Evolutionary conservation across 2,113 vertebrate genomes (phyloP), one percentile per base, ranked within the genome.

Genomic region (Neodon shergylaensis): DNA sequence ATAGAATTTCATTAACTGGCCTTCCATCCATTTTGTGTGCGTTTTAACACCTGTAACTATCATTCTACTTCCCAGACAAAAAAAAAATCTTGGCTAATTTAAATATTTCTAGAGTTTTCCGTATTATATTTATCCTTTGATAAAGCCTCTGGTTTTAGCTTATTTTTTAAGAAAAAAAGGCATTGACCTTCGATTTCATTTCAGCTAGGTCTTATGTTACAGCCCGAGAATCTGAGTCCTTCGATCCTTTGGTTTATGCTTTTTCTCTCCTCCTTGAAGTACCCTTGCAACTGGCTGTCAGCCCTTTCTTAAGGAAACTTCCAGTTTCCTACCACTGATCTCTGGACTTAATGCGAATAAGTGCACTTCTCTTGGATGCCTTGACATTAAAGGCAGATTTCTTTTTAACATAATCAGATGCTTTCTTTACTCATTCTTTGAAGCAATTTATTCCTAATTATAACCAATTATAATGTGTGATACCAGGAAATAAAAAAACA

Each of bases 371-470:
- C 63, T 66, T 19, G 54, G 65, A 89, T 74, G 86, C 65, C 78
- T 96, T 54, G 58, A 94, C 83, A 95, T 96, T 94, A 95, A 96
- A 97, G 72, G 33, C 58, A 85, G 61, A 96, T 95, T 95, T 87
- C 86, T 95, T 95, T 94, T 96, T 90, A 92, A 93, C 73, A 88
- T 70, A 85, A 82, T 79, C 54, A 58, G 86, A 91, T 73, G 79
- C 83, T 95, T 87, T 95, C 83, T 95, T 87, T 95, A 83, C 33
- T 95, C 86, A 95, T 95, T 78, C 88, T 95, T 95, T 68, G 94
- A 95, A 97, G 97, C 88, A 96, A 93, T 95, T 96, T 95, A 94
- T 96, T 96, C 89, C 91, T 95, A 97, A 98, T 97, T 97, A 97
- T 95, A 97, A 49, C 86, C 89, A 97, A 96, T 98, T 97, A 96